Conservation (phyloP, 2,797 vertebrate genomes). For the Synaphobranchus kaupii region DNA sequence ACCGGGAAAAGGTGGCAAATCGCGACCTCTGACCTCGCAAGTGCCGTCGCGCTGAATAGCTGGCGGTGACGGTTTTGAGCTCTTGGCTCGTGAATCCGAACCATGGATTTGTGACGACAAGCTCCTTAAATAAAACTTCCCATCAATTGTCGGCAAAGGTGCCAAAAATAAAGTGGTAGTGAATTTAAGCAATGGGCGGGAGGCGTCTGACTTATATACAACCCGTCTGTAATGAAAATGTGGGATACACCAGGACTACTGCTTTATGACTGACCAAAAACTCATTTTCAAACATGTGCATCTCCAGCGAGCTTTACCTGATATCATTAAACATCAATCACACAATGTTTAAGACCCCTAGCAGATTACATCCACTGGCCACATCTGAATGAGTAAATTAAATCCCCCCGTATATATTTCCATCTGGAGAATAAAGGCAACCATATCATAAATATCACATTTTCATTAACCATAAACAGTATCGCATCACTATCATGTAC, state of each 20-base stretch:
- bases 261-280: not conserved
- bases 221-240: not conserved
- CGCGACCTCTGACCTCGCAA: not conserved
- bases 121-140: not conserved
- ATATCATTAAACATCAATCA: conserved; percentile 4
- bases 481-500: too few species aligned
- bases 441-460: not conserved
- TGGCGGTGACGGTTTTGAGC: not conserved
- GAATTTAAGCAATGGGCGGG: not conserved
- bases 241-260: too few species aligned
- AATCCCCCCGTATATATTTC: not conserved
- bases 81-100: not conserved
- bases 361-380: not conserved
- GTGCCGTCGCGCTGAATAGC: not conserved
- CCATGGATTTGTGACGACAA: not conserved
- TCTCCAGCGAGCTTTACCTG: not conserved
- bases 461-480: not conserved
- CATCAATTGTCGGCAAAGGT: not conserved
- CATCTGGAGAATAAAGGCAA: not conserved
- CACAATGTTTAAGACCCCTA: not conserved
- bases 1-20: not conserved
- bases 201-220: too few species aligned
- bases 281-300: too few species aligned
- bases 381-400: too few species aligned
- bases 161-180: not conserved